Conservation (phyloP, 2,113 vertebrate species). For the Scomber colias region DNA sequence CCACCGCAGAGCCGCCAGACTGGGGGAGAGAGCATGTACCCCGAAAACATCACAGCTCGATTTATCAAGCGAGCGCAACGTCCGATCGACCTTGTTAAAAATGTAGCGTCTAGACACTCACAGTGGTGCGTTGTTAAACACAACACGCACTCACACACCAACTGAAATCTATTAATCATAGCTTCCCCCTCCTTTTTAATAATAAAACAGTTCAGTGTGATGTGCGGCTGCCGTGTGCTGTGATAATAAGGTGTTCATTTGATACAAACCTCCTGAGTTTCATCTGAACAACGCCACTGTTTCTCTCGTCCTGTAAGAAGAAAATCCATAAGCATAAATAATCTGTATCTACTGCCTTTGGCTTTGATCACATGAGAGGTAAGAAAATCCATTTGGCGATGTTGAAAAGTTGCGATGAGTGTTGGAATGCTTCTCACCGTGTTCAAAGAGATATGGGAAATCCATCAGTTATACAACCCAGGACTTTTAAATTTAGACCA, state of each 20-base stretch:
- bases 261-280: slow-evolving; percentile 20
- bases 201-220: slow-evolving; percentile 6
- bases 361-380: slow-evolving; percentile 39
- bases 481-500: slow-evolving; percentile 22
- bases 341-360: slow-evolving; percentile 32
- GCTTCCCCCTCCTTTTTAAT: slow-evolving; percentile 1
- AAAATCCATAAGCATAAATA: slow-evolving; percentile 54
- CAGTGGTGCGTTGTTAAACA: slow-evolving; percentile 31
- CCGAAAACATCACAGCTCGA: not conserved
- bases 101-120: not conserved
- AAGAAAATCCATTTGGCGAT: slow-evolving; percentile 47
- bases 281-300: slow-evolving; percentile 3
- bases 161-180: slow-evolving; percentile 12
- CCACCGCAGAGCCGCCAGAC: slow-evolving; percentile 15
- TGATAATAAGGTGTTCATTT: slow-evolving; percentile 20
- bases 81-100: slow-evolving; percentile 38
- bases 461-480: slow-evolving; percentile 20
- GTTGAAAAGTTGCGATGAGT: slow-evolving; percentile 7
- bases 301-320: slow-evolving; percentile 11
- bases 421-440: slow-evolving; percentile 8
- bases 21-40: no score
- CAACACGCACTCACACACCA: not conserved
- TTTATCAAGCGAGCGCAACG: not conserved
- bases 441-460: slow-evolving; percentile 25
- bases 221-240: not conserved